phyloP scores from a whole-genome alignment of 2,113 vertebrate species.

The Isichthys henryi region DNA sequence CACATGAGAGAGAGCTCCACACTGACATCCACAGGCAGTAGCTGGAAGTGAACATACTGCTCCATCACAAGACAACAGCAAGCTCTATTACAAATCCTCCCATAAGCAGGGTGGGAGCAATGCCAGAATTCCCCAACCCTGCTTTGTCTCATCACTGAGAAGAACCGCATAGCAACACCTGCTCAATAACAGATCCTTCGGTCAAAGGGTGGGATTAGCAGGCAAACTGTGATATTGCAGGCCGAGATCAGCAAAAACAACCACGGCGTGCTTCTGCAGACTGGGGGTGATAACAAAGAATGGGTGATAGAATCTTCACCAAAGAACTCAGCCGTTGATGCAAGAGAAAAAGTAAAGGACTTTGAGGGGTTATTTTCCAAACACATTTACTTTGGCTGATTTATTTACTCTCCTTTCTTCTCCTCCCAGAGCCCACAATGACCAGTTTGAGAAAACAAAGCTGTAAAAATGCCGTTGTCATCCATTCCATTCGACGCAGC shows the following conservation, averaged over 20 bases:
- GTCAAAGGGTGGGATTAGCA: neutral
- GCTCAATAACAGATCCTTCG: neutral
- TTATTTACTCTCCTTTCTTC: neutral
- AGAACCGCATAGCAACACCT: neutral
- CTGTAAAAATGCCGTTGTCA: constrained; percentile 75
- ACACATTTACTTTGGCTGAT: neutral
- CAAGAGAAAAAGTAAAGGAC: neutral
- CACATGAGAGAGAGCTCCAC: constrained; percentile 24
- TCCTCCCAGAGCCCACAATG: constrained; percentile 25
- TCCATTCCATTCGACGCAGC: constrained; percentile 60
- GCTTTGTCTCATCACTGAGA: neutral
- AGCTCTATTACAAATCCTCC: neutral
- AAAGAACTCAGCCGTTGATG: neutral
- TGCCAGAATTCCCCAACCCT: neutral
- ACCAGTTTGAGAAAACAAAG: constrained; percentile 30
- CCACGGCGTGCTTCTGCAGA: neutral
- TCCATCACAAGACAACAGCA: neutral
- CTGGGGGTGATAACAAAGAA: neutral
- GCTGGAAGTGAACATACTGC: neutral
- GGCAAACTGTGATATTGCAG: neutral
- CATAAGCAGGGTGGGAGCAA: neutral
- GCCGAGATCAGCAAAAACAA: neutral
- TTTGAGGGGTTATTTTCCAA: neutral
- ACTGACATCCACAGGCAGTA: constrained; percentile 42
- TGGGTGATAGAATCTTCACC: neutral